Evolutionary conservation across 1,140 invertebrate genomes (phyloP), one percentile per base, ranked within the genome.

Genomic region (Drosophila pachea): DNA sequence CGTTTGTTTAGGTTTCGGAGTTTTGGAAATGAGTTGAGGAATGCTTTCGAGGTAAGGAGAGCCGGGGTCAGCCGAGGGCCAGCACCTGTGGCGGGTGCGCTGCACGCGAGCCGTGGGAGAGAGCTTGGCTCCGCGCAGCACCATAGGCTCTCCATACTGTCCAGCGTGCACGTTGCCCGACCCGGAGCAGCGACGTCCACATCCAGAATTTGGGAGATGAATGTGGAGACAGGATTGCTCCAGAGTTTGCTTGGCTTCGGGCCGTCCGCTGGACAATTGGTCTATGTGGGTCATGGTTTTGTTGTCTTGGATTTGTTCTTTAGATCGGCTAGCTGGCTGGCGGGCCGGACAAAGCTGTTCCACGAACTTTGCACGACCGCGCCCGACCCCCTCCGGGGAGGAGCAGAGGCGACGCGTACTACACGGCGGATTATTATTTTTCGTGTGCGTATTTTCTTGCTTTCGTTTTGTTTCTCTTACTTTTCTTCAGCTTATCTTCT

Each of bases 1-100:
- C 22, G 22, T 58, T 61, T 77, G 78, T 76, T 65, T 83, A 73
- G 79, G 60, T 76, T 72, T 50, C 59, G 61, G 22, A 75, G 72
- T 75, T 87, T 73, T 86, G 76, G 79, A 84, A 84, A 86, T 84
- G 81, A 84, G 73, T 84, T 76, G 59, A 86, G 84, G 79, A 87
- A 87, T 87, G 84, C 79, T 84, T 83, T 59, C 42, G 74, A 77
- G 74, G 81, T 2, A 14, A 42, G 59, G 53, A 65, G 59, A 52
- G 43, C 31, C 12, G 9, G 29, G 55, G 42, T 36, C 22, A 54
- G 47, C 8, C 40, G 43, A 62, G 68, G 22, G 35, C 14, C 45
- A 40, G 49, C 61, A 66, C 73, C 73, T 84, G 79, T 84, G 79
- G 79, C 79, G 42, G 81, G 56, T 68, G 42, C 40, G 50, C 14